Percentiles rank a stretch among this genome's conserved stretches.
phyloP scores from a whole-genome alignment of 2,888 invertebrate species.

The Tetheella fluctuosa region DNA sequence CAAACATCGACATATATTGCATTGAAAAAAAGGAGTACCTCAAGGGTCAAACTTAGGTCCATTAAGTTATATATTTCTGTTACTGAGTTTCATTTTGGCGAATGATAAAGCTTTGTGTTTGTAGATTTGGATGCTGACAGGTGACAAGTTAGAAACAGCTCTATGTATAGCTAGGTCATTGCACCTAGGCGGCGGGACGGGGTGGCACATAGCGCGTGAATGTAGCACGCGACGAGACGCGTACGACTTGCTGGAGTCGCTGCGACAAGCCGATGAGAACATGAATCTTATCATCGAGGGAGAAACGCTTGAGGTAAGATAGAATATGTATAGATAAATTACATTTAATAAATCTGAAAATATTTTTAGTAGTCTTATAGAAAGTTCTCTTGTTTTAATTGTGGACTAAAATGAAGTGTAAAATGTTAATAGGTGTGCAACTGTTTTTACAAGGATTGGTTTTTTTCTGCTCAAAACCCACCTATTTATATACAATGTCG shows the following conservation, averaged over 20 bases:
- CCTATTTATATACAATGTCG: background rate
- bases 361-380: background rate
- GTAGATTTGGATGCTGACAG: conserved; percentile 96
- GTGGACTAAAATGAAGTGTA: too few relatives aligned
- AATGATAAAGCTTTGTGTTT: conserved; percentile 15
- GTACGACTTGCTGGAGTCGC: conserved; percentile 53
- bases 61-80: background rate
- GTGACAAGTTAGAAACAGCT: conserved; percentile 98
- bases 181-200: conserved; percentile 84
- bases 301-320: conserved; percentile 70
- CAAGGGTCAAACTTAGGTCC: background rate
- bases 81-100: background rate
- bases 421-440: too few relatives aligned
- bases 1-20: background rate
- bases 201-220: conserved; percentile 53
- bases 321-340: background rate
- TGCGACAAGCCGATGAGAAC: conserved; percentile 39
- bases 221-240: conserved; percentile 59
- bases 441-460: too few relatives aligned
- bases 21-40: background rate
- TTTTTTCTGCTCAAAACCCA: too few relatives aligned
- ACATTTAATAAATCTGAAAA: background rate
- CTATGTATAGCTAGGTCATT: conserved; percentile 99
- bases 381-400: too few relatives aligned
- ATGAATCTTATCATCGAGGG: conserved; percentile 76